Evolutionary conservation across 1,140 invertebrate genomes (phyloP).

Genomic region (Apocrypta bakeri): DNA sequence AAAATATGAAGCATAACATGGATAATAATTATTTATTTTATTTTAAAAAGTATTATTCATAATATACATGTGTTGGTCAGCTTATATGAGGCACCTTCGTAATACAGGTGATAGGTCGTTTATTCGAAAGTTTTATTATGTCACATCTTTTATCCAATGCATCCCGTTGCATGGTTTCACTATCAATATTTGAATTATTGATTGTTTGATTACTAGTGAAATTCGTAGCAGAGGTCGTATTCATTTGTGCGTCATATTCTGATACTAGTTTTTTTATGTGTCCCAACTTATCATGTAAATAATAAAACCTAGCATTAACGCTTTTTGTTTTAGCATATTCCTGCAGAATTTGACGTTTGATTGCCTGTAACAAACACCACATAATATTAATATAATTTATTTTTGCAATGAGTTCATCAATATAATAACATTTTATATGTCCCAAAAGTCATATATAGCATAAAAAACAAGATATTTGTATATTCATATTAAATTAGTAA

Average conservation of each 20-base stretch:
- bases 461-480: no score
- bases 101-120: slow-evolving; percentile 4
- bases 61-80: slow-evolving; percentile 39
- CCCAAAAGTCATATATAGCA: no score
- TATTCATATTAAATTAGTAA: no score
- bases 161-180: slow-evolving; percentile 11
- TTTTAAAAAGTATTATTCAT: slow-evolving; percentile 9
- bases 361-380: slow-evolving; percentile 71
- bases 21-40: slow-evolving; percentile 33
- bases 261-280: slow-evolving; percentile 91
- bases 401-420: no score
- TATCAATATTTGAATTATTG: neutral
- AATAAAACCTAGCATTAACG: slow-evolving; percentile 85
- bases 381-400: no score
- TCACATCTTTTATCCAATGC: neutral
- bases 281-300: slow-evolving; percentile 91
- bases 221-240: neutral
- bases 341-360: slow-evolving; percentile 84
- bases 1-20: slow-evolving; percentile 44
- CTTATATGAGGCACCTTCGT: slow-evolving; percentile 14
- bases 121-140: neutral
- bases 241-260: slow-evolving; percentile 80
- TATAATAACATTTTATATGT: no score
- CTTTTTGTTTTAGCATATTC: slow-evolving; percentile 88
- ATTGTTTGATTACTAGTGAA: slow-evolving; percentile 17